Conservation (phyloP, 2,888 invertebrate genomes). For the Drosophila longiperda region DNA sequence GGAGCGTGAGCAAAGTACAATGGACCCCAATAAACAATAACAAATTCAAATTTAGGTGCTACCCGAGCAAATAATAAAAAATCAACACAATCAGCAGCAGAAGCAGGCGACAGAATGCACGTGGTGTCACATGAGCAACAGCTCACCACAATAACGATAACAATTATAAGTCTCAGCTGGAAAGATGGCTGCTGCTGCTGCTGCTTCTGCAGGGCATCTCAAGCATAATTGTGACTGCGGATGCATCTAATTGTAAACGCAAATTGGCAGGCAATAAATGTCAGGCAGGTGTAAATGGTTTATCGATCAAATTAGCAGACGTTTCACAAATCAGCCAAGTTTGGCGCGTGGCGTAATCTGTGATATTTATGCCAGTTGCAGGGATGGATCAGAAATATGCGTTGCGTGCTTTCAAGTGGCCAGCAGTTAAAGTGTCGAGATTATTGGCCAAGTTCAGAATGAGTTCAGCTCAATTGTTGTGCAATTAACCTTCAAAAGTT, state of each 20-base stretch:
- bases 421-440: constrained; percentile 1
- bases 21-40: constrained; percentile 37
- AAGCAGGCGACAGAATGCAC: constrained; percentile 44
- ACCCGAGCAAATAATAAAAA: constrained; percentile 16
- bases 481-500: constrained; percentile 72
- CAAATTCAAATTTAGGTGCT: constrained; percentile 31
- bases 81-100: neutral
- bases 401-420: constrained; percentile 15
- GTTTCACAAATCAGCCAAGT: constrained; percentile 47
- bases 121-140: constrained; percentile 55
- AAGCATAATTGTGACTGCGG: constrained; percentile 64
- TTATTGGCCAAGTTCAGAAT: constrained; percentile 32
- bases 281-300: constrained; percentile 71
- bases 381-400: constrained; percentile 1
- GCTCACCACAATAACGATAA: constrained; percentile 31
- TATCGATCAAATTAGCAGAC: constrained; percentile 72
- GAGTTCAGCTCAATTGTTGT: constrained; percentile 43
- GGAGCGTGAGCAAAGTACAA: constrained; percentile 51
- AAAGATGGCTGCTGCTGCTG: constrained; percentile 4
- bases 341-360: constrained; percentile 55
- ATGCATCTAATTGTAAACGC: constrained; percentile 73
- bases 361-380: constrained; percentile 34
- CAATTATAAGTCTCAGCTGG: constrained; percentile 13
- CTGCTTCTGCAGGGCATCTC: neutral
- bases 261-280: constrained; percentile 71